A percentile compares a stretch with the other conserved stretches of the same genome.
Conservation (phyloP, 2,113 vertebrate genomes). For the Cercopithecus mona region DNA sequence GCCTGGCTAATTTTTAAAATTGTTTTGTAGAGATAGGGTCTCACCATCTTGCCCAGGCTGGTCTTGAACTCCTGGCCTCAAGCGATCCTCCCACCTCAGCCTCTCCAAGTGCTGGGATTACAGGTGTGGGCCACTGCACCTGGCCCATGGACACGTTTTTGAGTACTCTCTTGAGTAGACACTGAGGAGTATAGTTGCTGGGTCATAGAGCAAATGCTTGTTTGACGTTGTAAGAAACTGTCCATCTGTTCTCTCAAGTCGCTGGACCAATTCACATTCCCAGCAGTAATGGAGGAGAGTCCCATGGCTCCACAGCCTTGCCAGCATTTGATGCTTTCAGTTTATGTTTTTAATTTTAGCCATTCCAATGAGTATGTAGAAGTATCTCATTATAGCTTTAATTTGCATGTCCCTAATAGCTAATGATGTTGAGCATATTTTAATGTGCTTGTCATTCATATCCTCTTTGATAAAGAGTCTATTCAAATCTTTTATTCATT, state of each 20-base stretch:
- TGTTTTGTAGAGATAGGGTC: neutral
- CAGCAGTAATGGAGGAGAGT: fast-evolving
- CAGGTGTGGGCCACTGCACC: too few species aligned
- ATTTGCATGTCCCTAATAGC: neutral
- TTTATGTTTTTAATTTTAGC: neutral
- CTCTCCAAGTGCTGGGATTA: too few species aligned
- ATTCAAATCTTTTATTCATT: neutral
- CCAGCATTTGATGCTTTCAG: neutral
- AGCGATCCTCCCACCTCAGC: too few species aligned
- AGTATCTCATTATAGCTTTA: neutral
- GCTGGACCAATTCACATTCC: neutral
- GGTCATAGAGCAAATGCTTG: neutral
- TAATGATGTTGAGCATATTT: neutral
- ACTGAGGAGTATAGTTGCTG: neutral
- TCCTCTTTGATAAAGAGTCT: neutral
- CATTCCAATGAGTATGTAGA: neutral
- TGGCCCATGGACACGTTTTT: neutral
- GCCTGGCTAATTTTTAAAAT: neutral
- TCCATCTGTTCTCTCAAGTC: neutral
- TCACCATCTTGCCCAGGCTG: neutral
- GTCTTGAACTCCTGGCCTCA: neutral
- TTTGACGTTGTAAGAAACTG: neutral
- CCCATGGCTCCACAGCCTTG: neutral
- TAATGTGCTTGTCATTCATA: neutral
- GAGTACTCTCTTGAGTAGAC: neutral